Base-by-base conservation (phyloP, 2,797 vertebrate species). In the Eidolon dupreanum region DNA sequence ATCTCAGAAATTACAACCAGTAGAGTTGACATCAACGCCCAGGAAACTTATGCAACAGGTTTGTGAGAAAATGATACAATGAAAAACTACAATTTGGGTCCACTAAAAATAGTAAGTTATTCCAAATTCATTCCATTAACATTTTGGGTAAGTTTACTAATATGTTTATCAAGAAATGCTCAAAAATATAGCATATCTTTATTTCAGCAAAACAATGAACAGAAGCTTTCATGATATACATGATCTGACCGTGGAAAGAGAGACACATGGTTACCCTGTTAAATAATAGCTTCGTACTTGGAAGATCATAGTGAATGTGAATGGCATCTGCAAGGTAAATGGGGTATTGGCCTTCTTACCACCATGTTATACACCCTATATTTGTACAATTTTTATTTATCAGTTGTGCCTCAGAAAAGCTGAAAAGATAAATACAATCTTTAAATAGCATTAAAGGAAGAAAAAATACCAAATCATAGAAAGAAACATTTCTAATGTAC, bases 51-150 rank as follows among this genome's bases (percentile, higher is more conserved):
- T 8, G n/a, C 36, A 88, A 51, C 11, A 82, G 33, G 19, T 49
- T 22, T 71, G 2, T 49, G 12, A 94, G 57, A 85, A 68, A 94
- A 74, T 31, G 31, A 57, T 70, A 65, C 8, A 85, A 53, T 49
- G 19, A 93, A 81, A 81, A 77, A 19, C 38, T 84, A 31, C 12
- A 79, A 36, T 75, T n/a, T 77, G 51, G 6, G 9, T 26, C 31
- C 49, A 24, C 17, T 87, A 81, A 75, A 90, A 82, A 33, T 4
- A 75, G 3, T 38, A 55, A 78, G 13, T 46, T 78, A 10, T 17
- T 75, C 74, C 7, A 88, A 88, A 83, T 49, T 83, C n/a, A 83
- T 79, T 79, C 43, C 41, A 51, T 94, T 89, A 84, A 19, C 31
- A 77, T 71, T 83, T 53, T 70, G 75, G 22, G 38, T 51, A 70